Conservation (phyloP, 2,797 vertebrate genomes). For the Oryzias dopingdopingensis region DNA sequence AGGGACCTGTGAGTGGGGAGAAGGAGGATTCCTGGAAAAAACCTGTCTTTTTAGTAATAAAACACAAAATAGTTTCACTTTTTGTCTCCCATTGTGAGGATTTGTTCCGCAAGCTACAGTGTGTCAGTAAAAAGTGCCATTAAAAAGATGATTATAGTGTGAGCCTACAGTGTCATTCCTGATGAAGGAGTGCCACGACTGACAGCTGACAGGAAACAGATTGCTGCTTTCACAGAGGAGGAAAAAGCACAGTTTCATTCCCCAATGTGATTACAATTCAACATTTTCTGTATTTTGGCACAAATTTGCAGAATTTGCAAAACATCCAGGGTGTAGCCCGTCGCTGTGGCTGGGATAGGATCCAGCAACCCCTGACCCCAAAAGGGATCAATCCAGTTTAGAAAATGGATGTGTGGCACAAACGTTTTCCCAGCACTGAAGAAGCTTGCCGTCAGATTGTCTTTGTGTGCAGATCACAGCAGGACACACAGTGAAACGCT, state of each 20-base stretch:
- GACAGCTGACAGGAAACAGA: slow-evolving; percentile 32
- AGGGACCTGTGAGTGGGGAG: slow-evolving; percentile 48
- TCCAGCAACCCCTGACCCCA: too few relatives aligned
- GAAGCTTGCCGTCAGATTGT: too few relatives aligned
- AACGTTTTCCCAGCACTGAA: too few relatives aligned
- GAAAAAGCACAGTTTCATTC: slow-evolving; percentile 13
- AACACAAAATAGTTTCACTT: slow-evolving; percentile 2
- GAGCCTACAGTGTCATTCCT: slow-evolving; percentile 66
- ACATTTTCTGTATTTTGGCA: too few relatives aligned
- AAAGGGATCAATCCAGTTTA: too few relatives aligned
- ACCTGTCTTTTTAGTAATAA: neutral
- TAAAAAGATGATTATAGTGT: slow-evolving; percentile 72
- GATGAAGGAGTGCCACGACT: slow-evolving; percentile 68
- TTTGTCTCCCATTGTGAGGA: slow-evolving; percentile 20
- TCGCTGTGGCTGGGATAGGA: too few relatives aligned
- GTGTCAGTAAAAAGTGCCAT: slow-evolving; percentile 72
- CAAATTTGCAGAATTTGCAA: too few relatives aligned
- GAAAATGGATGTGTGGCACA: too few relatives aligned
- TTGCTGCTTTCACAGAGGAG: slow-evolving; percentile 8
- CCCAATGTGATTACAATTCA: neutral
- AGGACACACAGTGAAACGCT: too few relatives aligned
- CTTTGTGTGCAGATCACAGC: too few relatives aligned
- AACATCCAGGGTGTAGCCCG: too few relatives aligned
- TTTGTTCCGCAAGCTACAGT: slow-evolving; percentile 38
- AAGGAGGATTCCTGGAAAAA: neutral